A percentile compares a stretch with the other conserved stretches of the same genome.
Conservation (phyloP, 2,888 invertebrate genomes). For the Pristionchus japonicus region DNA sequence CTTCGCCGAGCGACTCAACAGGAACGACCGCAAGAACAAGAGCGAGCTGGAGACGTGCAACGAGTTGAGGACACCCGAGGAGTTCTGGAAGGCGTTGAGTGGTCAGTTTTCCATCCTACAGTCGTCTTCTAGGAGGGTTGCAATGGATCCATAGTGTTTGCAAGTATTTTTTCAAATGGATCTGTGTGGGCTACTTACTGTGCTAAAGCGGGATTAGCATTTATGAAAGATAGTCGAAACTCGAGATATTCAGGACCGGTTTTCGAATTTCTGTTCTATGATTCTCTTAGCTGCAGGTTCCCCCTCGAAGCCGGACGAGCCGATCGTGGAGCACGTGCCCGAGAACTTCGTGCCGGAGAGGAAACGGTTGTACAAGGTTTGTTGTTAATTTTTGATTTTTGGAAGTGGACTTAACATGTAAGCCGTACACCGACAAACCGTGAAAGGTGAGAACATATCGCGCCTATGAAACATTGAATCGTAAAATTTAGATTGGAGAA, state of each 20-base stretch:
- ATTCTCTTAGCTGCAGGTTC: constrained; percentile 54
- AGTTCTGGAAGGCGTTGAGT: constrained; percentile 86
- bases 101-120: no score
- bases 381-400: neutral
- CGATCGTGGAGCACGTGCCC: constrained; percentile 81
- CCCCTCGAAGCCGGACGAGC: constrained; percentile 59
- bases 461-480: neutral
- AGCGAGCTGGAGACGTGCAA: constrained; percentile 87
- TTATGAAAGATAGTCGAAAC: no score
- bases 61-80: constrained; percentile 86
- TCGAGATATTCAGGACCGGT: no score
- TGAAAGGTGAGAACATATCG: neutral
- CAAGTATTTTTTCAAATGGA: no score
- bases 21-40: constrained; percentile 95
- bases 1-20: constrained; percentile 97
- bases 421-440: neutral
- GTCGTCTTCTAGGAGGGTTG: no score
- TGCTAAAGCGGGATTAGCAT: no score
- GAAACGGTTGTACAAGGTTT: constrained; percentile 63
- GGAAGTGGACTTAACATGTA: no score
- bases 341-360: constrained; percentile 66
- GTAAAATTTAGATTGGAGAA: neutral
- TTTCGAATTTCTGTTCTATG: no score
- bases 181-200: no score
- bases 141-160: no score